phyloP scores from a whole-genome alignment of 2,113 vertebrate species.

The Sceloporus tristichus region DNA sequence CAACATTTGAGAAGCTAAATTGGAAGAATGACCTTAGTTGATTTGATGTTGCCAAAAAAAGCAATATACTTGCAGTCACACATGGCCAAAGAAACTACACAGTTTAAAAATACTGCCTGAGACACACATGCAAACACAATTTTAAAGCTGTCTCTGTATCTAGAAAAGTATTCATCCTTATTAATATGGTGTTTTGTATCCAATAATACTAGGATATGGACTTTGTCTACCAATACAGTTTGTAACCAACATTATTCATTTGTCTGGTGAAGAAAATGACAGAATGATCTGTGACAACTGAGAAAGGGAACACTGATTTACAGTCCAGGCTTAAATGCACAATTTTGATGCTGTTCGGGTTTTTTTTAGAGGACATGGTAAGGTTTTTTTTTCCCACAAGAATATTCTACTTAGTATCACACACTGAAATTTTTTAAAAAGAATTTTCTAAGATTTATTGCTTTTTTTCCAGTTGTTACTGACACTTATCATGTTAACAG shows the following conservation, averaged over 20 bases:
- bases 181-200: background rate
- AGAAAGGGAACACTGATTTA: conserved; percentile 49
- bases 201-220: background rate
- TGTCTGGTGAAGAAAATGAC: conserved; percentile 40
- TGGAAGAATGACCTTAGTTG: background rate
- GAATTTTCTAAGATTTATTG: conserved; percentile 40
- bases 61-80: background rate
- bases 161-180: background rate
- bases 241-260: conserved; percentile 48
- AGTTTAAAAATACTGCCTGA: background rate
- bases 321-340: conserved; percentile 26
- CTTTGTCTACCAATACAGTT: background rate
- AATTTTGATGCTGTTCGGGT: conserved; percentile 40
- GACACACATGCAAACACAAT: background rate
- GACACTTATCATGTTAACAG: background rate
- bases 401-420: background rate
- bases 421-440: conserved; percentile 24
- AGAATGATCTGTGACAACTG: conserved; percentile 36
- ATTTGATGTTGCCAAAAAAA: background rate
- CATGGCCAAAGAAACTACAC: background rate
- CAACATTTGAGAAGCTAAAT: background rate
- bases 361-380: conserved; percentile 8
- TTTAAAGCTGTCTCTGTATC: background rate
- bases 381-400: conserved; percentile 3
- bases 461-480: background rate